These are phyloP conservation scores for Chloroceryle inda DNA, from an alignment of 2,797 vertebrate genomes.

Conservation along the genomic window DNA sequence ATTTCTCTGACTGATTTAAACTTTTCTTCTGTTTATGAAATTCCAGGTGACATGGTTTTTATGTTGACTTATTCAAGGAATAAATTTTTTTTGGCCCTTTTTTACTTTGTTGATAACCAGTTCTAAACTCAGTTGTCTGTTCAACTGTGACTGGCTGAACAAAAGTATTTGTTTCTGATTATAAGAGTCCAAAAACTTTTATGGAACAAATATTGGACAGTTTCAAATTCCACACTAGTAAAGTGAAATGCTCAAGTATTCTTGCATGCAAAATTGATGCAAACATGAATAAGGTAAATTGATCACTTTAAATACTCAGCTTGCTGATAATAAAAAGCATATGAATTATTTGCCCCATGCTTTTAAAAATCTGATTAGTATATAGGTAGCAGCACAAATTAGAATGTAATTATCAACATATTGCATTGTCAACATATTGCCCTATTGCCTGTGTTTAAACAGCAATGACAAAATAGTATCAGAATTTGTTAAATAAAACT, in stretches of 20 bases:
- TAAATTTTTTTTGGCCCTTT: fast-evolving
- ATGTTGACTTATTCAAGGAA: neutral
- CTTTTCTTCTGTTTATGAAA: neutral
- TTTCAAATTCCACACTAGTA: neutral
- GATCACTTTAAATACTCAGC: neutral
- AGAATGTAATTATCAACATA: neutral
- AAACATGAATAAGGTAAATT: neutral
- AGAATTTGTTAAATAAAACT: neutral
- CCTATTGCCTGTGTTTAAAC: neutral
- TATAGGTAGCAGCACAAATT: neutral
- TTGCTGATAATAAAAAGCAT: neutral
- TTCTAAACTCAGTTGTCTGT: neutral
- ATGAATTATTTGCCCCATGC: neutral
- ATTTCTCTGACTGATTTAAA: neutral
- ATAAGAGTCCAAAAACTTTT: neutral
- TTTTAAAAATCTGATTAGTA: neutral
- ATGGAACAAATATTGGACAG: neutral
- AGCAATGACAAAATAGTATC: neutral
- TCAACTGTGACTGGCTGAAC: neutral
- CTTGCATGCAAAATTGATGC: neutral
- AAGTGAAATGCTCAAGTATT: neutral
- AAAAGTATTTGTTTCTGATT: neutral
- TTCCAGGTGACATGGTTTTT: neutral
- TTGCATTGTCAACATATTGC: neutral
- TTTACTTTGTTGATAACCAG: neutral